These are phyloP conservation scores for Blastobasis adustella DNA, from an alignment of 2,888 invertebrate genomes.

Conservation along the genomic window DNA sequence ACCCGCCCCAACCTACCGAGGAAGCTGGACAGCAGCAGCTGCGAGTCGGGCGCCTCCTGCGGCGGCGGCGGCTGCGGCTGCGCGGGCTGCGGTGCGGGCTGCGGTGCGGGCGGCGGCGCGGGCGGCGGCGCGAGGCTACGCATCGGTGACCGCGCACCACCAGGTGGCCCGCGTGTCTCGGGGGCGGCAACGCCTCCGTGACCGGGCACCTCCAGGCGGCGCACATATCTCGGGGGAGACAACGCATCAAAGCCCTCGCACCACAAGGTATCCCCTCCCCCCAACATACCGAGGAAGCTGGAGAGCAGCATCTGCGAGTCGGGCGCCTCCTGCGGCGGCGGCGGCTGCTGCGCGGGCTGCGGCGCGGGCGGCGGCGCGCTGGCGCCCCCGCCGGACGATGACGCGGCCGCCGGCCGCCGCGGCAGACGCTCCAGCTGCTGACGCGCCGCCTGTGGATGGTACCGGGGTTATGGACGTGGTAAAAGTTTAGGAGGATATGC, in stretches of 20 bases:
- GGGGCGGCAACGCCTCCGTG: slow-evolving; percentile 84
- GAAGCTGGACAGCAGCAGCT: slow-evolving; percentile 53
- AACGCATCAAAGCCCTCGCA: no score
- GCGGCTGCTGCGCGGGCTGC: slow-evolving; percentile 51
- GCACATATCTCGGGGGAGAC: slow-evolving; percentile 48
- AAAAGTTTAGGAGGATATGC: neutral
- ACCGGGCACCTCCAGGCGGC: slow-evolving; percentile 92
- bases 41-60: slow-evolving; percentile 37
- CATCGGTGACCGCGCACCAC: no score
- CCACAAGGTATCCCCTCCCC: no score
- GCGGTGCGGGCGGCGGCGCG: slow-evolving; percentile 60
- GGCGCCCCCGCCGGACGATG: slow-evolving; percentile 67
- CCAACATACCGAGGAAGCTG: slow-evolving; percentile 46
- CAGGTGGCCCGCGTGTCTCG: slow-evolving; percentile 80
- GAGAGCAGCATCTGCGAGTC: slow-evolving; percentile 57
- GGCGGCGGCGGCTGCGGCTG: slow-evolving; percentile 34
- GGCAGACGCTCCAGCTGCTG: slow-evolving; percentile 93
- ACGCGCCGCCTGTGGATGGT: slow-evolving; percentile 79
- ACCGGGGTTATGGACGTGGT: neutral
- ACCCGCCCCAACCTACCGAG: no score
- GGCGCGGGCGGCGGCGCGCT: slow-evolving; percentile 74
- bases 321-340: slow-evolving; percentile 28
- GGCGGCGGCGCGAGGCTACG: slow-evolving; percentile 63
- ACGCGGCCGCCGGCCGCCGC: slow-evolving; percentile 83
- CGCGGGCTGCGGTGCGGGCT: slow-evolving; percentile 56